Evolutionary conservation across 2,888 invertebrate genomes (phyloP).

Genomic region (Protophormia terraenovae): DNA sequence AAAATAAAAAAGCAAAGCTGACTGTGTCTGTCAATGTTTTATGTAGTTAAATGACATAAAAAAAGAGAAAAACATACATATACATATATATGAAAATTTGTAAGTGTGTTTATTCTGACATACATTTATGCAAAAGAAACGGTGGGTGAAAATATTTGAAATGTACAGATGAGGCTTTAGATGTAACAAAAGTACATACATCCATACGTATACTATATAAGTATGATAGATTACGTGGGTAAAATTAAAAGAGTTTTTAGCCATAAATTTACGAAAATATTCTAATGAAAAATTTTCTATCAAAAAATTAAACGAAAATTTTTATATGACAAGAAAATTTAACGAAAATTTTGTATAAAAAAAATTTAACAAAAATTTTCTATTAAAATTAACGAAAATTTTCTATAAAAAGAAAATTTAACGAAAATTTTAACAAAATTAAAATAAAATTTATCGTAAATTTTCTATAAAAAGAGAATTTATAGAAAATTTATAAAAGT

Average conservation of each 20-base stretch:
- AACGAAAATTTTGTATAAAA: too few relatives aligned
- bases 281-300: background rate
- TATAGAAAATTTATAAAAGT: too few relatives aligned
- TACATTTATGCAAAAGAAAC: slow-evolving; percentile 9
- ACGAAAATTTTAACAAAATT: too few relatives aligned
- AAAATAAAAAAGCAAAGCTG: slow-evolving; percentile 13
- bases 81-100: background rate
- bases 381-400: too few relatives aligned
- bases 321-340: too few relatives aligned
- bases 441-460: too few relatives aligned
- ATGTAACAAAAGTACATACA: background rate
- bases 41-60: slow-evolving; percentile 23
- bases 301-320: too few relatives aligned
- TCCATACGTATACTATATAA: background rate
- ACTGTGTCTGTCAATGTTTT: slow-evolving; percentile 44
- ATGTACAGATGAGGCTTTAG: slow-evolving; percentile 21
- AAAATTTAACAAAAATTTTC: too few relatives aligned
- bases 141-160: slow-evolving; percentile 52
- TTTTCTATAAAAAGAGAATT: too few relatives aligned
- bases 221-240: too few relatives aligned
- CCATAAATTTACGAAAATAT: background rate
- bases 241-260: background rate
- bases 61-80: background rate
- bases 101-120: too few relatives aligned
- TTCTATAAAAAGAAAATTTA: too few relatives aligned